Conservation (phyloP, 2,888 invertebrate genomes). For the Fragum fragum region DNA sequence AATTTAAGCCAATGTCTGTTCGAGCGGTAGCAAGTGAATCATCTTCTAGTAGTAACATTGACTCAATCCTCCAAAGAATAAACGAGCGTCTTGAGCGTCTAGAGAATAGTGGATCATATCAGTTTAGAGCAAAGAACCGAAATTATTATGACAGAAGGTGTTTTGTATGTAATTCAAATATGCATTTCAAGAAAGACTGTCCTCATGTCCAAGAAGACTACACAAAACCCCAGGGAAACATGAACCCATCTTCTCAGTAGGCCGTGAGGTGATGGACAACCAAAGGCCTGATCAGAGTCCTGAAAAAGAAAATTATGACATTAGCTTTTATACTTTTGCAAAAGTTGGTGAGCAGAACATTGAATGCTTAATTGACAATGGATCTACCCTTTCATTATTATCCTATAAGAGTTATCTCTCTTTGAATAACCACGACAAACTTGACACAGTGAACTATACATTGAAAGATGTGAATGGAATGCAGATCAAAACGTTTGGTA, state of each 20-base stretch:
- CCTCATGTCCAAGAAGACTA: background rate
- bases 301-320: background rate
- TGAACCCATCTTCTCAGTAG: background rate
- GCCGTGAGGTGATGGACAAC: background rate
- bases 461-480: background rate
- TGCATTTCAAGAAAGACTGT: background rate
- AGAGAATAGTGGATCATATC: background rate
- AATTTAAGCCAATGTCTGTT: background rate
- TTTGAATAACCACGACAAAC: background rate
- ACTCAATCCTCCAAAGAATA: background rate
- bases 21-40: background rate
- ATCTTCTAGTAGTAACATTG: background rate
- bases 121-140: background rate
- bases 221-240: background rate
- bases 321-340: background rate
- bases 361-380: slow-evolving; percentile 3
- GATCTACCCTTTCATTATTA: background rate
- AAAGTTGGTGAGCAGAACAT: background rate
- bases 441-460: background rate
- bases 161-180: background rate
- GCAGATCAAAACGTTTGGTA: background rate
- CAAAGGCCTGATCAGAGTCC: background rate
- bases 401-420: slow-evolving; percentile 1
- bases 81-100: slow-evolving; percentile 2
- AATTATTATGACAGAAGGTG: background rate